Conservation (phyloP, 2,888 invertebrate genomes). For the Agrypnus murinus region DNA sequence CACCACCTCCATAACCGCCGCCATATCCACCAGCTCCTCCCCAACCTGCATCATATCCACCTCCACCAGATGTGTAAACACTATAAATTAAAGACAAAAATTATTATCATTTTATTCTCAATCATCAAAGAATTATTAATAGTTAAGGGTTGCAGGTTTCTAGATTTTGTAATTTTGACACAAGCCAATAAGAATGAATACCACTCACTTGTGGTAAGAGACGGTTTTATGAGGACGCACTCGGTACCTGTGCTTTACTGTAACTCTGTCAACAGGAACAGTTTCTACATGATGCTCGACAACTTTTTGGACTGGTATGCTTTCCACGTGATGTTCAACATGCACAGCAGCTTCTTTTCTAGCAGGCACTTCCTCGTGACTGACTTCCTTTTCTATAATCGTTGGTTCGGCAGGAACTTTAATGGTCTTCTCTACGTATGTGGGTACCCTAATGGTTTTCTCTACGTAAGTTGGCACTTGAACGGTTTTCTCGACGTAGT, state of each 20-base stretch:
- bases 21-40: constrained; percentile 36
- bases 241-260: constrained; percentile 3
- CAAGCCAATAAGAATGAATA: too few relatives aligned
- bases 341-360: constrained; percentile 8
- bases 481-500: constrained; percentile 68
- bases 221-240: constrained; percentile 18
- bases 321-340: constrained; percentile 6
- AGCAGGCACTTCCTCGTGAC: constrained; percentile 55
- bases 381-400: constrained; percentile 65
- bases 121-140: too few relatives aligned
- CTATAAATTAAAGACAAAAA: too few relatives aligned
- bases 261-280: constrained; percentile 8
- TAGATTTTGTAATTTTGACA: too few relatives aligned
- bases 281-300: not conserved
- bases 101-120: not conserved
- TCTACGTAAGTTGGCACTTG: constrained; percentile 68
- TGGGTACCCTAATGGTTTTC: constrained; percentile 67
- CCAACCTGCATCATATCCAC: constrained; percentile 19
- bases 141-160: too few relatives aligned
- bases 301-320: not conserved
- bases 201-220: constrained; percentile 28
- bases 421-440: constrained; percentile 66
- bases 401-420: constrained; percentile 66
- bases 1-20: constrained; percentile 52
- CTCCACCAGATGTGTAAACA: constrained; percentile 6